Base-by-base conservation (phyloP, 2,797 vertebrate genomes). In the Melanotaenia parkinsoni region DNA sequence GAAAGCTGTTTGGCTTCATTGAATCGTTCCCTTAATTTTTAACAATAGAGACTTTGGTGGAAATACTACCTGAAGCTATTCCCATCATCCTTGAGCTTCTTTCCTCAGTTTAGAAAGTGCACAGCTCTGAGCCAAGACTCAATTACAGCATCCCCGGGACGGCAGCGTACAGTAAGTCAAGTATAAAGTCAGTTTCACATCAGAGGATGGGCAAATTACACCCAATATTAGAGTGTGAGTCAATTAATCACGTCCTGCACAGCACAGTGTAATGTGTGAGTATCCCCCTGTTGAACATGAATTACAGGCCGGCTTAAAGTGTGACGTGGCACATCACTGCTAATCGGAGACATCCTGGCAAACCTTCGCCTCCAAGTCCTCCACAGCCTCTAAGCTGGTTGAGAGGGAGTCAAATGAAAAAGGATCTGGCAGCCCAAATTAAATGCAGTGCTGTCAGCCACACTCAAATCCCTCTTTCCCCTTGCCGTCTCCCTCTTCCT, bases 281-380 rank as follows among this genome's bases (percentile, higher is more conserved):
- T 92, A 94, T 93, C 92, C 91, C 89, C 92, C 92, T 93, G 93
- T 94, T 94, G 90, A 94, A 94, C 92, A 93, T 91, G 92, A 92
- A 93, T 93, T 94, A 93, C 89, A 92, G 91, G 85, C 86, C 65
- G 66, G 90, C 90, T 94, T 93, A 94, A 87, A 92, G 86, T 88
- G 89, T 91, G 90, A 92, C 84, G 92, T 88, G 90, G 89, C 86
- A 90, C 91, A 90, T 91, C 88, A 91, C 76, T 74, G 80, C 86
- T 93, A 94, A 94, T 93, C 92, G 91, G 86, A 91, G 87, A 89
- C 91, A 91, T 92, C 89, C 90, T 85, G 74, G 89, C 86, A 91
- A 93, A 91, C 89, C 91, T 87, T 93, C 81, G 86, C 90, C 87
- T 88, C 80, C 77, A 76, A 91, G 92, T 90, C 84, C 81, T 91